These are phyloP conservation scores for Lates japonicus DNA, from an alignment of 2,797 vertebrate genomes.

Conservation along the genomic window DNA sequence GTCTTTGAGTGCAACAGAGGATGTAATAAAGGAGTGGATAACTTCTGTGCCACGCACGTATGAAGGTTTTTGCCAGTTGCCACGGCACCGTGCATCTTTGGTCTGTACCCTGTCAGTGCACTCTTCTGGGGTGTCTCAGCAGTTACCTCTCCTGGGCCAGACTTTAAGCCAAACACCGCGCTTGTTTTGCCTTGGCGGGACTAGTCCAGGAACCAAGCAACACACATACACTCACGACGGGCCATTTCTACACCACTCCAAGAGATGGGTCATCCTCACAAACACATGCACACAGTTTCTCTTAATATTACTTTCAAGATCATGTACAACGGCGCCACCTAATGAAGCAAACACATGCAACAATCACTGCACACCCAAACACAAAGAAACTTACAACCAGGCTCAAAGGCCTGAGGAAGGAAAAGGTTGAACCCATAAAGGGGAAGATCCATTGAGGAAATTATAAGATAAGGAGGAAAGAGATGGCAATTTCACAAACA, in stretches of 20 bases:
- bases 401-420: constrained; percentile 63
- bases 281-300: constrained; percentile 73
- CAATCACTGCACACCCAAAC: constrained; percentile 74
- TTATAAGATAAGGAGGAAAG: constrained; percentile 47
- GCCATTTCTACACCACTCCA: constrained; percentile 62
- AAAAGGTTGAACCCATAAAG: constrained; percentile 67
- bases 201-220: constrained; percentile 36
- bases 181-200: constrained; percentile 70
- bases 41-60: constrained; percentile 78
- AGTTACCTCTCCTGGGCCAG: constrained; percentile 58
- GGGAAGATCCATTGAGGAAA: constrained; percentile 66
- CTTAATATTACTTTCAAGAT: constrained; percentile 48
- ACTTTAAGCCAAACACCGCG: constrained; percentile 71
- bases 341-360: constrained; percentile 80
- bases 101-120: constrained; percentile 86
- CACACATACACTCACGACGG: constrained; percentile 23
- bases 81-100: constrained; percentile 79
- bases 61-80: constrained; percentile 82
- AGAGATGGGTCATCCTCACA: constrained; percentile 51
- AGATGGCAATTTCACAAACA: constrained; percentile 42
- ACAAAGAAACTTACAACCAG: constrained; percentile 82
- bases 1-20: constrained; percentile 60
- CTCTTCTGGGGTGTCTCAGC: constrained; percentile 74
- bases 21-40: constrained; percentile 74
- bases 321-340: constrained; percentile 66